Conservation (phyloP, 2,888 invertebrate species). For the Trachelus stipa region DNA sequence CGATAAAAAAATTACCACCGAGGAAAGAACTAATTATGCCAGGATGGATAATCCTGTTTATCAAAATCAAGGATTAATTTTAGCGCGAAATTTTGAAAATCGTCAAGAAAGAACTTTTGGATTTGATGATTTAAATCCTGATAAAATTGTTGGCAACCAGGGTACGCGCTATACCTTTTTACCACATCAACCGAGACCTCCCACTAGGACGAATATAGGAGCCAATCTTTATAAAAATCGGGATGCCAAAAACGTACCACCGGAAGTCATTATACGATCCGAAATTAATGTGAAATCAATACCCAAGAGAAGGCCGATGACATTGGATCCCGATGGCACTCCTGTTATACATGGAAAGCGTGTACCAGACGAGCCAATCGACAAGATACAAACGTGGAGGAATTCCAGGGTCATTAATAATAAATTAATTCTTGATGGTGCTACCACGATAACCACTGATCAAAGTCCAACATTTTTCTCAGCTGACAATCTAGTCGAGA, state of each 20-base stretch:
- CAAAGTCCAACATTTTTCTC: slow-evolving; percentile 59
- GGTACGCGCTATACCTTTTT: slow-evolving; percentile 41
- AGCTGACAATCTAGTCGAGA: slow-evolving; percentile 29
- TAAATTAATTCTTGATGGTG: slow-evolving; percentile 79
- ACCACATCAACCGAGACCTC: slow-evolving; percentile 48
- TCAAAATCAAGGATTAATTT: slow-evolving; percentile 27
- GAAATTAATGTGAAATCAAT: slow-evolving; percentile 71
- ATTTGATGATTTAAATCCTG: slow-evolving; percentile 20
- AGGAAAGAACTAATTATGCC: slow-evolving; percentile 36
- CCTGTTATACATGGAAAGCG: slow-evolving; percentile 86
- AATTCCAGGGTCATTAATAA: slow-evolving; percentile 91
- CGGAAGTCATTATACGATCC: slow-evolving; percentile 78
- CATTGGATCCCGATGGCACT: slow-evolving; percentile 78
- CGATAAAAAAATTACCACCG: slow-evolving; percentile 68
- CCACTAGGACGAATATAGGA: slow-evolving; percentile 56
- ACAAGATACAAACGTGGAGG: slow-evolving; percentile 83
- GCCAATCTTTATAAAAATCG: slow-evolving; percentile 63
- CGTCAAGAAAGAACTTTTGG: slow-evolving; percentile 34
- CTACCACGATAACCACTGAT: slow-evolving; percentile 74
- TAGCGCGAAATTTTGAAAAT: slow-evolving; percentile 40
- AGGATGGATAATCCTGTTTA: slow-evolving; percentile 24
- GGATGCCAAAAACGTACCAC: slow-evolving; percentile 71
- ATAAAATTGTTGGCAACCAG: slow-evolving; percentile 17
- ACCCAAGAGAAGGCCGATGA: slow-evolving; percentile 72
- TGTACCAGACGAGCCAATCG: slow-evolving; percentile 86